Evolutionary conservation across 2,797 vertebrate species (phyloP), one percentile per base, ranked within the genome.

Genomic region (Siniperca obscura): DNA sequence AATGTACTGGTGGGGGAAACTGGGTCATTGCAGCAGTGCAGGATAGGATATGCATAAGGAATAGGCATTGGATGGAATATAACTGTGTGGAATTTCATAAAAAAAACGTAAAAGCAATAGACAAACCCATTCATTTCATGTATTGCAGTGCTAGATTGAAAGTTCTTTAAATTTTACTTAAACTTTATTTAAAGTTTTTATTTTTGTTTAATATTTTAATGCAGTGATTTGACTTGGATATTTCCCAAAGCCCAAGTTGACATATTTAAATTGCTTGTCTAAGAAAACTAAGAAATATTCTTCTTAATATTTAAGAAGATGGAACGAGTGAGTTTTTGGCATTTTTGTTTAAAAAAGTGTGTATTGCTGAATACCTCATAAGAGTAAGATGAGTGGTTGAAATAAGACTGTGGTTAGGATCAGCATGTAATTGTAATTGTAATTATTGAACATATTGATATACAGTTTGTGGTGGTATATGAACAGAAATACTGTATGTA

Each of bases 1-100:
- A 40, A 73, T 69, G 50, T 40, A 48, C 50, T 30, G 36, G 13
- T 48, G 11, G 27, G 25, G 10, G 17, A 80, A 75, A 77, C 1
- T 74, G 60, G 48, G 55, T 82, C 70, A 66, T 40, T 36, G 36
- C 44, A 48, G 46, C 76, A 56, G 59, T 19, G 27, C n/a, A 53
- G 53, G n/a, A 55, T 27, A 64, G 44, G 38, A 69, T 34, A 52
- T 57, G 36, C 22, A 61, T 61, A 27, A 69, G 7, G 12, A 25
- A 50, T 12, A 50, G 61, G 7, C 66, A 34, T 21, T 34, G 62
- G 40, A 78, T 40, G 40, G 56, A 48, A 48, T 11, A 60, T 69
- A 17, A 19, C 22, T 27, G 5, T 53, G 16, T 27, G 53, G 19
- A 42, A 68, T 62, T 48, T 56, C 48, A 38, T 48, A 2, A 62